A percentile compares a stretch with the other conserved stretches of the same genome.
phyloP scores from a whole-genome alignment of 1,140 invertebrate genomes.

The Eulimnadia texana region DNA sequence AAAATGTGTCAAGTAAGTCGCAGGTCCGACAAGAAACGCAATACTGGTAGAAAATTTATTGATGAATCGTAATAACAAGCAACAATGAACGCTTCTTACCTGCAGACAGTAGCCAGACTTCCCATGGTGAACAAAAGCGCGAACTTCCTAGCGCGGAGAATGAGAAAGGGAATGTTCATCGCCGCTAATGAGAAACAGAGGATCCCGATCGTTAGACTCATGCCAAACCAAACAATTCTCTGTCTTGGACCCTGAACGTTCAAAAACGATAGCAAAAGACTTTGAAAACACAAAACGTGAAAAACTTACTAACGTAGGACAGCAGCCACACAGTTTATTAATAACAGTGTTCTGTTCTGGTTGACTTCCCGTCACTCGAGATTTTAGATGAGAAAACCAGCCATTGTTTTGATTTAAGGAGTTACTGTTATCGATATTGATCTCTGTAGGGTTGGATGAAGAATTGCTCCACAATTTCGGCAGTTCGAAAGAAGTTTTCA shows the following conservation, averaged over 20 bases:
- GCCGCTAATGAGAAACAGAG: background rate
- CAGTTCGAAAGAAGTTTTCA: background rate
- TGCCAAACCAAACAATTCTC: background rate
- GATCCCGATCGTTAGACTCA: background rate
- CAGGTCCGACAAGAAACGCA: background rate
- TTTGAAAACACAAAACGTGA: background rate
- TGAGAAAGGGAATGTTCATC: background rate
- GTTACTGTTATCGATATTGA: no score
- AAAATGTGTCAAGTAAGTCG: background rate
- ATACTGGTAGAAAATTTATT: background rate
- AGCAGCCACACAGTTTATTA: background rate
- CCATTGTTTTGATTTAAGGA: no score
- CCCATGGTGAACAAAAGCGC: background rate
- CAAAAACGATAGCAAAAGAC: background rate
- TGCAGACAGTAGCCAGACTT: background rate
- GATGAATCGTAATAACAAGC: background rate
- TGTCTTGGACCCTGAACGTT: background rate
- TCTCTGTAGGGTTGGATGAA: no score
- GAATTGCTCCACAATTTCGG: background rate
- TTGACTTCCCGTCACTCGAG: background rate
- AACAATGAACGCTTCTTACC: background rate
- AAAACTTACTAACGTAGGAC: background rate
- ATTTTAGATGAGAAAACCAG: background rate
- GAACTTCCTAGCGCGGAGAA: background rate
- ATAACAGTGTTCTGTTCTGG: background rate